Percentiles rank a stretch among this genome's conserved stretches.
Conservation (phyloP, 1,140 invertebrate species). For the Micrasema minimum region DNA sequence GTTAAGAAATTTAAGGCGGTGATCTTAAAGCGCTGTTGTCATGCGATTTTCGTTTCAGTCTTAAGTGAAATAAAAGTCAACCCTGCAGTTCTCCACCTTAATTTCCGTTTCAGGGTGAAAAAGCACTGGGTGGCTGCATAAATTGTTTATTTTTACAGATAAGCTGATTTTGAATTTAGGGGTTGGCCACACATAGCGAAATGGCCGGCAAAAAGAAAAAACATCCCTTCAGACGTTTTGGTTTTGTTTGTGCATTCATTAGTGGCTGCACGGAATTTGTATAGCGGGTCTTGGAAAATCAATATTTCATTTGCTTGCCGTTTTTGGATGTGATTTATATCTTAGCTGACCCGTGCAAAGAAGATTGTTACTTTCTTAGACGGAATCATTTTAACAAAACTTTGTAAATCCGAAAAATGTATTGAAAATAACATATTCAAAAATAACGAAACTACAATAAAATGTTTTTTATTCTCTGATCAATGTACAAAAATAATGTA, state of each 20-base stretch:
- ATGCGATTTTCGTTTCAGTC: slow-evolving; percentile 13
- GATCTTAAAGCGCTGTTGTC: slow-evolving; percentile 24
- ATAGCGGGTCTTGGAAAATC: background rate
- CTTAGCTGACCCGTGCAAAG: no score
- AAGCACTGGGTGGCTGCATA: slow-evolving; percentile 29
- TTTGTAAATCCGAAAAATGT: no score
- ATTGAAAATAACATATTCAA: no score
- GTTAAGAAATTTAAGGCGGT: no score
- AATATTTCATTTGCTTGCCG: slow-evolving; percentile 7
- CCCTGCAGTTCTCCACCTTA: slow-evolving; percentile 19
- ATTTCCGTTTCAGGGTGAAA: slow-evolving; percentile 29
- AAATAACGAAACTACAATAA: no score
- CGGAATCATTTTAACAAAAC: no score
- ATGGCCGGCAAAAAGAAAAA: slow-evolving; percentile 20
- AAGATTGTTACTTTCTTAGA: no score
- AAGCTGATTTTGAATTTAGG: slow-evolving; percentile 34
- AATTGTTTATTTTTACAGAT: slow-evolving; percentile 35
- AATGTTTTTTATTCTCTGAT: no score
- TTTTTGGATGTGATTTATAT: no score
- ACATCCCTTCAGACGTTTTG: slow-evolving; percentile 13
- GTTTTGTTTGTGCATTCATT: slow-evolving; percentile 30
- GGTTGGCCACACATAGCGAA: slow-evolving; percentile 25
- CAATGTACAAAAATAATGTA: no score
- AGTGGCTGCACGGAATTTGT: slow-evolving; percentile 18
- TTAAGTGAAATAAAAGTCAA: background rate